Conservation (phyloP, 2,113 vertebrate genomes). For the Geococcyx californianus region DNA sequence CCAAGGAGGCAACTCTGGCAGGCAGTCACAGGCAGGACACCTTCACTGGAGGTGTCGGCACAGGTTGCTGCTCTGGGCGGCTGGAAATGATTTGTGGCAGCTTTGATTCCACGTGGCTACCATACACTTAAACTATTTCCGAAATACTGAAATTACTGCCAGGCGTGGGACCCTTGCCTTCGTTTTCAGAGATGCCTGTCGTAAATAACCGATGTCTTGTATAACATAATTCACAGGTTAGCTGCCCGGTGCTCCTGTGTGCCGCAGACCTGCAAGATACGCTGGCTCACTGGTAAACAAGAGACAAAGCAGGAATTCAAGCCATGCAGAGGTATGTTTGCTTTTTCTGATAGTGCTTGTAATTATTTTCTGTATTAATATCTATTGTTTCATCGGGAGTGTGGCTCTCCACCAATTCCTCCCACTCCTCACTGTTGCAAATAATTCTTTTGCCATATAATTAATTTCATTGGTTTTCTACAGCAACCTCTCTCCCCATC, state of each 20-base stretch:
- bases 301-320: neutral
- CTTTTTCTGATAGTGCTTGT: neutral
- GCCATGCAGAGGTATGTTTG: accelerated
- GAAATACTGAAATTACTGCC: neutral
- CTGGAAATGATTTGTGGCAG: neutral
- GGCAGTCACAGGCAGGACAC: neutral
- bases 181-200: neutral
- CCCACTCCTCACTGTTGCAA: neutral
- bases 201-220: neutral
- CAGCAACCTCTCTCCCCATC: neutral
- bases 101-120: neutral
- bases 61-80: neutral
- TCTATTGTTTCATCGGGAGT: neutral
- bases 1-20: too few species aligned
- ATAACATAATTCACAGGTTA: neutral
- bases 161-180: neutral
- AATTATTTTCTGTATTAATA: neutral
- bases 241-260: neutral
- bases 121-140: neutral
- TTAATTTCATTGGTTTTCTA: neutral
- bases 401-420: accelerated
- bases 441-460: neutral
- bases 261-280: accelerated
- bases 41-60: accelerated
- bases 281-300: accelerated